Evolutionary conservation across 2,888 invertebrate species (phyloP).

Genomic region (Himalopsyche anomala): DNA sequence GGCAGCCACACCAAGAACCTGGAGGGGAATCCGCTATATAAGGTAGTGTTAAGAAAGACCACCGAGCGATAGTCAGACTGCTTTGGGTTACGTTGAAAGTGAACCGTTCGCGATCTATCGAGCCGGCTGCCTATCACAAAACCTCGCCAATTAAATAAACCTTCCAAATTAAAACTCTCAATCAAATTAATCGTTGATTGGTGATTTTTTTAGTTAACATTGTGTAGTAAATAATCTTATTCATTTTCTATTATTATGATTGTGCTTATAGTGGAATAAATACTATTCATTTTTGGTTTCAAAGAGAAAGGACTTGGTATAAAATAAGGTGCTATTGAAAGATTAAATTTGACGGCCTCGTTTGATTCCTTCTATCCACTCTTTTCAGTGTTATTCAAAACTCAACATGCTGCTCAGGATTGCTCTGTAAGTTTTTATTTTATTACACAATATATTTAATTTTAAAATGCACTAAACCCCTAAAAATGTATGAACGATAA

Average conservation of each 20-base stretch:
- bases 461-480: too few relatives aligned
- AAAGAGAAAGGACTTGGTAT: constrained; percentile 7
- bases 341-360: constrained; percentile 18
- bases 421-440: not conserved
- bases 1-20: not conserved
- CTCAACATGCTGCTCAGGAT: constrained; percentile 19
- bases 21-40: constrained; percentile 26
- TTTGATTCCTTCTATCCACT: constrained; percentile 6
- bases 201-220: constrained; percentile 14
- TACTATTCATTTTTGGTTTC: constrained; percentile 11
- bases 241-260: constrained; percentile 6
- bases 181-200: constrained; percentile 7
- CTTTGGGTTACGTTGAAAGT: constrained; percentile 22
- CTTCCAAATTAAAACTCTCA: not conserved
- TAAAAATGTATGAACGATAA: too few relatives aligned
- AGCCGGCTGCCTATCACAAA: constrained; percentile 11
- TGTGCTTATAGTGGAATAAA: constrained; percentile 24
- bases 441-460: not conserved
- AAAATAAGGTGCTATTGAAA: constrained; percentile 3
- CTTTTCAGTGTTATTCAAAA: not conserved
- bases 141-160: not conserved
- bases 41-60: constrained; percentile 17
- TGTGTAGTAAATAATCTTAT: not conserved
- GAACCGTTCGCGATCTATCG: constrained; percentile 20
- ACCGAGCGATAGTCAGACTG: constrained; percentile 26